Base-by-base conservation (phyloP, 2,797 vertebrate species). In the Xiphorhynchus erythropygius region DNA sequence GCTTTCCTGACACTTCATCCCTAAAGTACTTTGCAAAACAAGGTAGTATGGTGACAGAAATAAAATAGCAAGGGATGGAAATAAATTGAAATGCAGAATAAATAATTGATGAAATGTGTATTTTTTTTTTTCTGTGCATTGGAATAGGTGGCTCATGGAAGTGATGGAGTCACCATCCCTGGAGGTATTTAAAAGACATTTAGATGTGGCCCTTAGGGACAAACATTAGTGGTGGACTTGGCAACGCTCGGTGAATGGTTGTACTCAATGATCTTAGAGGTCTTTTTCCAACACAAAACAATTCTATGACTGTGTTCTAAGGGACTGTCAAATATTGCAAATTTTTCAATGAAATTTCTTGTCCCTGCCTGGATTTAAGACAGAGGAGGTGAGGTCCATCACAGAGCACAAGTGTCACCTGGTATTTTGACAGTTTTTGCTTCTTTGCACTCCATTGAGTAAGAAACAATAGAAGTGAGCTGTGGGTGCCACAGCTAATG, bases 21-120 rank as follows among this genome's bases (percentile, higher is more conserved):
- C 71, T 80, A 64, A 86, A 90, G 41, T 35, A 44, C 44, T 56
- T 94, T 78, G 52, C 41, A 87, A 35, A 93, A 76, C 63, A 65
- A 94, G 32, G 9, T 44, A 62, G 56, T 23, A 60, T 1, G 0
- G 23, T 84, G 84, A 76, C 24, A 82, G 86, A 94, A 94, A 91
- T 63, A 90, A 94, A 94, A 65, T 8, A 76, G 22, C 13, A 88
- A 56, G 18, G 74, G 47, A 78, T 33, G 42, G 64, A 80, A 35
- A 81, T 63, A 69, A 79, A 91, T 19, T 84, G 62, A 90, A 88
- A 94, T 32, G 35, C n/a, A 65, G 71, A 91, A 78, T 75, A 94
- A 91, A 87, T 76, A 81, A 33, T 35, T 73, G 41, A 77, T 68
- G 32, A 67, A 81, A 88, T 21, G 14, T 30, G 6, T 70, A 2